Base-by-base conservation (phyloP, 2,797 vertebrate species). In the Sebastes reedi region DNA sequence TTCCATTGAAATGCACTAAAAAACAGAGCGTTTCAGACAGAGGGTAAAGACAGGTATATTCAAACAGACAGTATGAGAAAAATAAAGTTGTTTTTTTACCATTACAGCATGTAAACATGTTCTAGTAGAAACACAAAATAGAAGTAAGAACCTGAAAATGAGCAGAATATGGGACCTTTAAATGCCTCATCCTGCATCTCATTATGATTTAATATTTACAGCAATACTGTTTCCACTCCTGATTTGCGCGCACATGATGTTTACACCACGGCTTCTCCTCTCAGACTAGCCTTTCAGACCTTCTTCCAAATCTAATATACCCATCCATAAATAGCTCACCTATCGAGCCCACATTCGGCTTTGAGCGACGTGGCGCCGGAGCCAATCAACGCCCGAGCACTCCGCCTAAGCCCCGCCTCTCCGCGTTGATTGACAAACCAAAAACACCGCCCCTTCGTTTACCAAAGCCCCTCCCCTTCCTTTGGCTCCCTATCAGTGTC, bases 301-400 rank as follows among this genome's bases (percentile, higher is more conserved):
- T 82, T 92, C 89, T 86, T 85, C 90, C 85, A 91, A 94, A 91
- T 89, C 97, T 99, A 94, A 97, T 99, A 98, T 98, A 98, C 95
- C 90, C 81, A 96, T 97, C 97, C 97, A 98, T 97, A 98, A 99
- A 98, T 99, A 99, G 97, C 97, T 96, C 96, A 88, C 94, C 94
- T 96, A 94, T 95, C 96, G 46, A 96, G 95, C 94, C 97, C 96
- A 95, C 95, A 95, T 95, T 95, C 93, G 74, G 94, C 80, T 56
- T 89, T 89, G 94, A 93, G 88, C 93, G 95, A 95, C 94, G 92
- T 61, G 36, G 24, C 1, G 0, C 2, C 0, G 1, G 4, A 67
- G 4, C 98, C 97, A 97, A 97, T 97, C 85, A 16, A 13, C 1
- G 36, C 12, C 0, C 4, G 20, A 4, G 0, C 0, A 14, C 61